A percentile compares a stretch with the other conserved stretches of the same genome.
phyloP scores from a whole-genome alignment of 2,113 vertebrate genomes.

The Rynchops niger region DNA sequence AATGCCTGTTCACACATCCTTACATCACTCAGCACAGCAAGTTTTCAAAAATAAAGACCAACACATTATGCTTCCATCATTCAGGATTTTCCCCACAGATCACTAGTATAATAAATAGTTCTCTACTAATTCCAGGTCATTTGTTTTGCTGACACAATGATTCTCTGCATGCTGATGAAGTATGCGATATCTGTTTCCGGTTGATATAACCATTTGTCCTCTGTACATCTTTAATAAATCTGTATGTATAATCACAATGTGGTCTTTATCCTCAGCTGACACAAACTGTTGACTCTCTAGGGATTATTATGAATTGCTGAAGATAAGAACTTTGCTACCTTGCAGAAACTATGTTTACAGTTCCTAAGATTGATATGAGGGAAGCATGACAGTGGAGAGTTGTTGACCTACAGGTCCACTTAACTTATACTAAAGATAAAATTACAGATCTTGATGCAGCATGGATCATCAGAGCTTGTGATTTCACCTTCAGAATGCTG shows the following conservation, averaged over 20 bases:
- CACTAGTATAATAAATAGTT: neutral
- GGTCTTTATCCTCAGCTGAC: neutral
- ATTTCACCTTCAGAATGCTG: neutral
- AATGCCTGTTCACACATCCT: neutral
- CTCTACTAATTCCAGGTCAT: neutral
- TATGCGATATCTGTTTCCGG: neutral
- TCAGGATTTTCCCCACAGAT: neutral
- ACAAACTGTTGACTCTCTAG: neutral
- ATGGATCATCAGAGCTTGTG: neutral
- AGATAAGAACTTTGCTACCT: neutral
- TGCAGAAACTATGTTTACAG: neutral
- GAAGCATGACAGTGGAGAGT: neutral
- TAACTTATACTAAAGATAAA: neutral
- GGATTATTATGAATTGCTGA: neutral
- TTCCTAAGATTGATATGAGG: neutral
- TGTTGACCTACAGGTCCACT: neutral
- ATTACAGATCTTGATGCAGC: neutral
- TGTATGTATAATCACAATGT: neutral
- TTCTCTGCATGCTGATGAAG: neutral
- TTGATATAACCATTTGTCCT: neutral
- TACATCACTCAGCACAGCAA: neutral
- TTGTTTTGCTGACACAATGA: neutral
- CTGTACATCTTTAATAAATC: neutral
- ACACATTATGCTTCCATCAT: neutral
- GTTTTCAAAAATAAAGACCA: neutral